A percentile compares a stretch with the other conserved stretches of the same genome.
Evolutionary conservation across 1,140 invertebrate species (phyloP).

Genomic region (Hylyphantes graminicola): DNA sequence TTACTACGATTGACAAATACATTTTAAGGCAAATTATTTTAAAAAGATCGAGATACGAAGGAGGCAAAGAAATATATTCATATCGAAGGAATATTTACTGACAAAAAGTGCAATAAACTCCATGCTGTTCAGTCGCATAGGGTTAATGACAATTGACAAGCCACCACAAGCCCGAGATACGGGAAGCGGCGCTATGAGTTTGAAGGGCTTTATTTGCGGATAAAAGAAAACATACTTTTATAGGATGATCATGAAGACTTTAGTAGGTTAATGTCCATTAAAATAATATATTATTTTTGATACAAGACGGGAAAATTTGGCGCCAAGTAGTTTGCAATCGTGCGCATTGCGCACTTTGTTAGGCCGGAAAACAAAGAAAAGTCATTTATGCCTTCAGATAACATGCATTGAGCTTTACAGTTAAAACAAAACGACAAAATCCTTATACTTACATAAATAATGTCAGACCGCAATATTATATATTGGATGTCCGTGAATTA

Average conservation of each 20-base stretch:
- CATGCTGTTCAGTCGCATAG: neutral
- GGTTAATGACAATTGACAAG: conserved; percentile 36
- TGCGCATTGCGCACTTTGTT: conserved; percentile 14
- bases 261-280: neutral
- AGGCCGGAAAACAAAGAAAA: no score
- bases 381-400: no score
- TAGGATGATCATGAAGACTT: no score
- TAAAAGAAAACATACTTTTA: neutral
- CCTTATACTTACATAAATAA: neutral
- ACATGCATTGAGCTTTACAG: no score
- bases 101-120: conserved; percentile 25
- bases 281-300: neutral
- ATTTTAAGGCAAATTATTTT: neutral
- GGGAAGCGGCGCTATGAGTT: neutral
- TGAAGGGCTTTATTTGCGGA: neutral
- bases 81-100: neutral
- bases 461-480: neutral
- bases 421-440: no score
- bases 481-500: no score
- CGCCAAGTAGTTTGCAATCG: conserved; percentile 20
- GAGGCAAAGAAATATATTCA: neutral
- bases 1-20: no score
- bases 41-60: neutral
- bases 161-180: neutral
- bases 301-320: conserved; percentile 22